Base-by-base conservation (phyloP, 2,113 vertebrate species). In the Uria lomvia region DNA sequence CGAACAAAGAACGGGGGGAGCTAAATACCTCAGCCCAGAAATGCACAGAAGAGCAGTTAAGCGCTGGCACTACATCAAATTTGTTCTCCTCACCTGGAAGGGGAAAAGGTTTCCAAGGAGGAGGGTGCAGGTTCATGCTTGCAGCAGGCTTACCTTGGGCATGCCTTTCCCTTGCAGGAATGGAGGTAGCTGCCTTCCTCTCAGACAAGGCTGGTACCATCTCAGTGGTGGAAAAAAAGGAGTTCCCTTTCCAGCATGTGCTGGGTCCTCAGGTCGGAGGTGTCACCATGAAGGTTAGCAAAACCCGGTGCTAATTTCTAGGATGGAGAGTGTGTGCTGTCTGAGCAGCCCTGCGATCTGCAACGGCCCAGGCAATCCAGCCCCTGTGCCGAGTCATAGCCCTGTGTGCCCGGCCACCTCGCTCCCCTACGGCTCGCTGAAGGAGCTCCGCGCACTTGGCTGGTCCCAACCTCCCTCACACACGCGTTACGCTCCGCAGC, bases 101-200 rank as follows among this genome's bases (percentile, higher is more conserved):
- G 58, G 38, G 77, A 87, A 55, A 78, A 90, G 68, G 7, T 60
- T 90, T 81, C 88, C 56, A 47, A 42, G 67, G 30, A 78, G 53
- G 38, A 87, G n/a, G 66, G 73, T 65, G 73, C 94, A 87, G 86
- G 96, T 58, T 50, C 10, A 1, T 52, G 71, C 96, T 86, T 94
- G 95, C 90, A 95, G 78, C 90, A 22, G 79, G 27, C 73, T 96
- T 15, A 95, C 92, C 65, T 45, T 1, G 38, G 77, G 43, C 71
- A 49, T 79, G 67, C 59, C 76, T 70, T 58, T 63, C 40, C 17
- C 60, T 34, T 84, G 50, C 96, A 99, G 99, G 99, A 71, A 99
- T 99, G 98, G 99, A 99, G 96, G 94, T 98, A 56, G 99, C 98
- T 3, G 98, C 99, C 56, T 98, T 97, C 96, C 96, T 99, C 59